Conservation (phyloP, 2,797 vertebrate species). For the Menidia menidia region DNA sequence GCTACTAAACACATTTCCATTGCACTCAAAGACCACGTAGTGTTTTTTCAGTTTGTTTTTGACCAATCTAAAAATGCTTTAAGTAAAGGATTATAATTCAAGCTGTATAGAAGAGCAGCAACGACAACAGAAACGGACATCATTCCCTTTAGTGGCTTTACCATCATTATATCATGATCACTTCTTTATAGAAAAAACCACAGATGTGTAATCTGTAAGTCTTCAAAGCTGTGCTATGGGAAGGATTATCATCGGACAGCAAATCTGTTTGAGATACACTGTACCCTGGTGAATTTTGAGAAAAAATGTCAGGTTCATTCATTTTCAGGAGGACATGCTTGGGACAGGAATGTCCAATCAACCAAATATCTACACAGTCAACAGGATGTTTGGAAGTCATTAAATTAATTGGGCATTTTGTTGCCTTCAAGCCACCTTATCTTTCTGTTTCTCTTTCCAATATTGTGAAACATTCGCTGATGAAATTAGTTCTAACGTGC, state of each 20-base stretch:
- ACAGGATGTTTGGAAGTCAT: slow-evolving; percentile 1
- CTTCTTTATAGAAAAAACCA: not conserved
- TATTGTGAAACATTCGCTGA: too few relatives aligned
- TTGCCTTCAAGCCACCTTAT: not conserved
- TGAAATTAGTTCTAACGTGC: too few relatives aligned
- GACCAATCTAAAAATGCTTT: not conserved
- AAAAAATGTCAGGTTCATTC: not conserved
- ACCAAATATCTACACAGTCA: not conserved
- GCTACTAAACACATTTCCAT: not conserved
- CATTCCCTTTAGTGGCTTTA: not conserved
- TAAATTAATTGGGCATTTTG: not conserved
- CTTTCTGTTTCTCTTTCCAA: too few relatives aligned
- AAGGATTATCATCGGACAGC: not conserved
- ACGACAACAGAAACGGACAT: not conserved
- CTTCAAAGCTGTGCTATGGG: not conserved
- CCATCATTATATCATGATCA: not conserved
- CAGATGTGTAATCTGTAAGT: not conserved
- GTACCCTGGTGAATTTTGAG: too few relatives aligned
- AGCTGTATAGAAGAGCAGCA: not conserved
- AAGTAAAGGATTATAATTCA: not conserved
- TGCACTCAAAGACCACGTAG: not conserved
- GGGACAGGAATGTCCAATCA: not conserved
- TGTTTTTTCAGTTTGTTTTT: not conserved
- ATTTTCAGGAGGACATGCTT: not conserved
- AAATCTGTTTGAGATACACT: not conserved